Evolutionary conservation across 2,113 vertebrate genomes (phyloP).

Genomic region (Axis porcinus): DNA sequence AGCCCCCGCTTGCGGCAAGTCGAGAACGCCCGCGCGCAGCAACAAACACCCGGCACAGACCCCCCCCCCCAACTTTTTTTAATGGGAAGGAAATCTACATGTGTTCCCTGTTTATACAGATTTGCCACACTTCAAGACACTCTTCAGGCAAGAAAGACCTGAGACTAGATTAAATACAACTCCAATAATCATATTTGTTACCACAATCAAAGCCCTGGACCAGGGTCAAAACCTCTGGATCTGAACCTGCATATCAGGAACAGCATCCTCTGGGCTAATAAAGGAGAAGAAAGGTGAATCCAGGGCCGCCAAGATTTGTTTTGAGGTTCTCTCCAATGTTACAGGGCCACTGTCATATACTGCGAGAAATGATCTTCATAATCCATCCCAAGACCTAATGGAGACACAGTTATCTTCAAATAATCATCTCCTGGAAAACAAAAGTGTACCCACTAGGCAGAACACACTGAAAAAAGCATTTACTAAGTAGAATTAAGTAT

Average conservation of each 20-base stretch:
- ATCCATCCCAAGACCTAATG: neutral
- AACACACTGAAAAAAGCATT: neutral
- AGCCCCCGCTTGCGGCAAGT: neutral
- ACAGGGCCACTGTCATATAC: neutral
- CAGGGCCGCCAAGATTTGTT: neutral
- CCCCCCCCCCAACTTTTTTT: neutral
- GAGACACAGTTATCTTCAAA: constrained; percentile 1
- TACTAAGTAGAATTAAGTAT: neutral
- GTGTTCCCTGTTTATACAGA: neutral
- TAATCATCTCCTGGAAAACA: constrained; percentile 23
- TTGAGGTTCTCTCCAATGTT: neutral
- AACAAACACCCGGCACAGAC: neutral
- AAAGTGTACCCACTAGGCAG: neutral
- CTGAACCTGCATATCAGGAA: neutral
- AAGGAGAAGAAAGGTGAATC: neutral
- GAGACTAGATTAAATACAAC: neutral
- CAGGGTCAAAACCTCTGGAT: neutral
- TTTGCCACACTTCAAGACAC: constrained; percentile 18
- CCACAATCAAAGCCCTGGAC: neutral
- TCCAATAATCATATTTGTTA: neutral
- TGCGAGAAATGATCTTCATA: constrained; percentile 5
- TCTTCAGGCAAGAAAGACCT: neutral
- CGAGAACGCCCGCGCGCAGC: rapidly evolving
- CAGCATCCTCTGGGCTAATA: neutral
- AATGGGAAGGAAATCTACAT: neutral